phyloP scores from a whole-genome alignment of 2,113 vertebrate genomes.

The Camelus bactrianus region DNA sequence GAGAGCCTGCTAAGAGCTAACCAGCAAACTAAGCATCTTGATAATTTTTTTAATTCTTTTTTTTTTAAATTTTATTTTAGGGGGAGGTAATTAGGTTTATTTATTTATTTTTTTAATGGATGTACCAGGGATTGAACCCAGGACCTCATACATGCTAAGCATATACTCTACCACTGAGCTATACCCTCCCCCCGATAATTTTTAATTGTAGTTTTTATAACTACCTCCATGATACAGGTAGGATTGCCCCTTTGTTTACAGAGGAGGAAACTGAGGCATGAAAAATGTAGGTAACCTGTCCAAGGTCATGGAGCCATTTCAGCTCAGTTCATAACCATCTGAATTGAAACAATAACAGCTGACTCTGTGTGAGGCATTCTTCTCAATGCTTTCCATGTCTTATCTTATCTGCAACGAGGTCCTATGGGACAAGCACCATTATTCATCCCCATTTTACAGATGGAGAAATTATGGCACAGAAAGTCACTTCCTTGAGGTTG shows the following conservation, averaged over 20 bases:
- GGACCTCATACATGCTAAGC: too few species aligned
- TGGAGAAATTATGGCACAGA: neutral
- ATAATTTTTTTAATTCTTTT: too few species aligned
- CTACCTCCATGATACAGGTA: too few species aligned
- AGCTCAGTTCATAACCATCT: neutral
- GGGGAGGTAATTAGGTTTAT: too few species aligned
- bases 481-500: neutral
- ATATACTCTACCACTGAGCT: too few species aligned
- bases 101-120: too few species aligned
- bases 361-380: neutral
- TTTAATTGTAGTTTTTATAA: neutral
- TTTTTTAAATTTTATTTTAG: too few species aligned
- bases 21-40: neutral
- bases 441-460: neutral
- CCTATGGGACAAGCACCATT: neutral
- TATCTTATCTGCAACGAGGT: neutral
- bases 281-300: neutral
- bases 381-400: neutral
- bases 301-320: neutral
- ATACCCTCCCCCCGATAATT: neutral
- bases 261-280: neutral
- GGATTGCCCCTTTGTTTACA: neutral
- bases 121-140: too few species aligned
- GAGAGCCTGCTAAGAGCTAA: neutral
- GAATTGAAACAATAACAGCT: neutral